Base-by-base conservation (phyloP, 2,113 vertebrate genomes). In the Benitochromis conjunctus region DNA sequence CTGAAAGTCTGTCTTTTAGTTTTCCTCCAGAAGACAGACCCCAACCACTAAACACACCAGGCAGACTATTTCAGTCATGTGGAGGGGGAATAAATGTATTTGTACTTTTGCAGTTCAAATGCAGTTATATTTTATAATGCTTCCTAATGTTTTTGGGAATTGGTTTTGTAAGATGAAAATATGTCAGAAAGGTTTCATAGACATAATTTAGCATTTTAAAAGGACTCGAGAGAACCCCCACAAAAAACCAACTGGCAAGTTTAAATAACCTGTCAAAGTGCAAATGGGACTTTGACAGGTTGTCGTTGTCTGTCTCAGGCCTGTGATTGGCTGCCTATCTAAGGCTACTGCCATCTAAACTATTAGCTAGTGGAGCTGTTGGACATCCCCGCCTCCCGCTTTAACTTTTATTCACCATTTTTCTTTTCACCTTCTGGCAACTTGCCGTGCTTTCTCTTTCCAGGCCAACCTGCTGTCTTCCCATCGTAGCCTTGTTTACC, bases 381-480 rank as follows among this genome's bases (percentile, higher is more conserved):
- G 71, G 18, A 51, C 16, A 48, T 74, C 43, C 41, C 24, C 19
- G 3, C 9, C 69, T 74, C 69, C 9, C 36, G 29, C 14, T 43
- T 38, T 41, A 38, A 9, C 31, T n/a, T 29, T 19, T 5, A 58
- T 5, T 7, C 36, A 46, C 16, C 36, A 43, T 31, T 80, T 14
- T 11, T 8, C 51, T 19, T 21, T 7, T 14, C 62, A 82, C 21
- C 4, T 53, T n/a, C 53, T 24, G 55, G 18, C n/a, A 21, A 1
- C 36, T 12, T 38, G 16, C n/a, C 2, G 3, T 71, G 7, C 8
- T 66, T 56, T 51, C 18, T 57, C 36, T 82, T 0, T 88, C 29
- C 85, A 99, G 98, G 99, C 98, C 89, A 99, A 99, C 92, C 95
- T 99, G 83, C 94, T 99, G 91, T 99, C 98, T 4, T 99, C 98